Evolutionary conservation across 2,888 invertebrate species (phyloP).

Genomic region (Eurois occulta): DNA sequence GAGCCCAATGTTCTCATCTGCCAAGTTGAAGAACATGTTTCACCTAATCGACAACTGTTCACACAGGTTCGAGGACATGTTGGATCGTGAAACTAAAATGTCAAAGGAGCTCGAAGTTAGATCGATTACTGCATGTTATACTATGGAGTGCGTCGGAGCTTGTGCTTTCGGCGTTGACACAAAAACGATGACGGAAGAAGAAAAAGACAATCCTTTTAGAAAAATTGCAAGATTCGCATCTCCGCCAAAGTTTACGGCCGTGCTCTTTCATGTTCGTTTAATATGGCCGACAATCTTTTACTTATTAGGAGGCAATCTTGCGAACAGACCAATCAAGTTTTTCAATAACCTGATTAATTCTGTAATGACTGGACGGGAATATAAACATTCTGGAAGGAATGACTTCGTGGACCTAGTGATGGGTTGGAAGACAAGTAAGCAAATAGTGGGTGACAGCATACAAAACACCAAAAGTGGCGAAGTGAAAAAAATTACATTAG

Average conservation of each 20-base stretch:
- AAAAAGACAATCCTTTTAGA: constrained; percentile 32
- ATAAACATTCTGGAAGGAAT: constrained; percentile 49
- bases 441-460: constrained; percentile 69
- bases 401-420: constrained; percentile 66
- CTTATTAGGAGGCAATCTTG: background rate
- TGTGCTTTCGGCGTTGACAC: constrained; percentile 42
- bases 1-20: constrained; percentile 66
- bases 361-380: constrained; percentile 51
- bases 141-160: constrained; percentile 58
- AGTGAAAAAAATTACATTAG: constrained; percentile 43
- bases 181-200: constrained; percentile 35
- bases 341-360: constrained; percentile 54
- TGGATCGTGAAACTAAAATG: constrained; percentile 45
- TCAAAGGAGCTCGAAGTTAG: constrained; percentile 46
- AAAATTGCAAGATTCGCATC: constrained; percentile 14
- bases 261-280: background rate
- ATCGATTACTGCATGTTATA: constrained; percentile 45
- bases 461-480: constrained; percentile 45
- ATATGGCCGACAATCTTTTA: constrained; percentile 43
- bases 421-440: constrained; percentile 59
- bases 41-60: constrained; percentile 63
- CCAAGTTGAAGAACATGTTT: constrained; percentile 68
- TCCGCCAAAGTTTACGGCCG: background rate
- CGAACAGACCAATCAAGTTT: constrained; percentile 27
- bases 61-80: constrained; percentile 46